A percentile compares a stretch with the other conserved stretches of the same genome.
phyloP scores from a whole-genome alignment of 2,797 vertebrate species.

The Myotis findleyi region DNA sequence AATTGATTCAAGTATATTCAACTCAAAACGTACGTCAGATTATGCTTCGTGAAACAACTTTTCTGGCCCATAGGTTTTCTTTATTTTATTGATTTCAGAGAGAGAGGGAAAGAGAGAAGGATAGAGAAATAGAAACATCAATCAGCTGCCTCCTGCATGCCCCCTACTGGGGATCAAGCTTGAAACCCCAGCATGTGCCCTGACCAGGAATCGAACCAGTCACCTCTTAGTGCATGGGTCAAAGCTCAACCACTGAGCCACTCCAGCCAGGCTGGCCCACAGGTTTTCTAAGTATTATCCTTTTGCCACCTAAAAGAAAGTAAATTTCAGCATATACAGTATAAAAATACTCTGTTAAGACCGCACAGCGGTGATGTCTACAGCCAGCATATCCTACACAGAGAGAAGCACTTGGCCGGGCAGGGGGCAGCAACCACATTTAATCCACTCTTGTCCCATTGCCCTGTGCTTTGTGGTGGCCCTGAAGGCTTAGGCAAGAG shows the following conservation, averaged over 20 bases:
- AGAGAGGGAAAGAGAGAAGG: no score
- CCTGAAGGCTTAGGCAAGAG: conserved; percentile 70
- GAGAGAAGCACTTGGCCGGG: not conserved
- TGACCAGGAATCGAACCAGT: no score
- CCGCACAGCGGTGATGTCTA: not conserved
- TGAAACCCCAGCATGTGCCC: no score
- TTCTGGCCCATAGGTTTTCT: conserved; percentile 39
- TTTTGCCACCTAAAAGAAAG: conserved; percentile 23
- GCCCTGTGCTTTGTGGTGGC: not conserved
- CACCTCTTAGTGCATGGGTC: no score
- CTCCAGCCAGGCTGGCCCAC: not conserved
- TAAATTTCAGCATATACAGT: not conserved
- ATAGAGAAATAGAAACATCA: no score
- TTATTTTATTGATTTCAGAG: no score
- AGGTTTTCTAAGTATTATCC: conserved; percentile 1
- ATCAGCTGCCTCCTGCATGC: no score
- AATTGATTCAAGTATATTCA: conserved; percentile 32
- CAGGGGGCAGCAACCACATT: not conserved
- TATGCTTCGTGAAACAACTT: conserved; percentile 49
- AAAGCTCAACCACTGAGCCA: no score
- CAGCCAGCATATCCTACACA: not conserved
- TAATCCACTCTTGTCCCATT: not conserved
- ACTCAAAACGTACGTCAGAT: conserved; percentile 31
- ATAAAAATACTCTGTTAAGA: not conserved
- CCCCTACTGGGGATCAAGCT: no score